Evolutionary conservation across 1,140 invertebrate species (phyloP).

Genomic region (Papilio machaon): DNA sequence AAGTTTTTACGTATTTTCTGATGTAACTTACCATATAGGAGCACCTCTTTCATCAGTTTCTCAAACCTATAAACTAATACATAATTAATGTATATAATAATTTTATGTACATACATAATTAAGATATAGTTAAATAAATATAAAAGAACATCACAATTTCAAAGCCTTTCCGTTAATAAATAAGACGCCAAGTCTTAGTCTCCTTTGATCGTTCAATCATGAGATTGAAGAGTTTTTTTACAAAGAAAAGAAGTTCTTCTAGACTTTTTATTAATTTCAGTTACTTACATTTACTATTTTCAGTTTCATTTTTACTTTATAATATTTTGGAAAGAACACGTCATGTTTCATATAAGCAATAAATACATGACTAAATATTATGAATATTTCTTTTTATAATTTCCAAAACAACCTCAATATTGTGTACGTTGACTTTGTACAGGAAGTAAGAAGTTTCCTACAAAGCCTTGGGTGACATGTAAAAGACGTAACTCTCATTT

Average conservation of each 20-base stretch:
- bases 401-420: neutral
- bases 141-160: too few relatives aligned
- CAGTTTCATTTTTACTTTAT: neutral
- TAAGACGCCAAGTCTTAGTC: neutral
- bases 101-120: neutral
- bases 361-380: too few relatives aligned
- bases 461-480: neutral
- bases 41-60: too few relatives aligned
- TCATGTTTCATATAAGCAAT: neutral
- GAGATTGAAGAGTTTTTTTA: neutral
- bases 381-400: neutral
- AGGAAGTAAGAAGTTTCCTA: neutral
- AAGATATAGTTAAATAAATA: neutral
- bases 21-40: too few relatives aligned
- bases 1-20: too few relatives aligned
- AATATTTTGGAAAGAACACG: neutral
- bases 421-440: neutral
- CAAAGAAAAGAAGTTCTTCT: neutral
- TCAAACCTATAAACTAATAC: too few relatives aligned
- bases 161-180: neutral
- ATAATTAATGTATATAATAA: too few relatives aligned
- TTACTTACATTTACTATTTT: neutral
- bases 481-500: neutral
- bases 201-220: neutral
- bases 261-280: neutral